Base-by-base conservation (phyloP, 2,888 invertebrate species). In the Erpobdella octoculata region DNA sequence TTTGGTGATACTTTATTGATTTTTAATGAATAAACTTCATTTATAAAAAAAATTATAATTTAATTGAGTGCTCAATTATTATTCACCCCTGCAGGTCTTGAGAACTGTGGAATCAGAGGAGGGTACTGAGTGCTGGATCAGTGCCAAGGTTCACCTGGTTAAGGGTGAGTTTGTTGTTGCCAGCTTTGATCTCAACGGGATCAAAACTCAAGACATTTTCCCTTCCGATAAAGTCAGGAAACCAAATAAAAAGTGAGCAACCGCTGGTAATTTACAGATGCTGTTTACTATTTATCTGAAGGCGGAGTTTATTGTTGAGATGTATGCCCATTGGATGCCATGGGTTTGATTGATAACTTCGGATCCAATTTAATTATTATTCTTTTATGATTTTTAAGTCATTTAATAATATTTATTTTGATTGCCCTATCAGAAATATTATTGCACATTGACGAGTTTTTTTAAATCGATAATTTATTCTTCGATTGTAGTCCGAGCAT, bases 121-220 rank as follows among this genome's bases (percentile, higher is more conserved):
- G 84, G 90, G 91, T 76, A 90, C 89, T 85, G 95, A 69, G 33
- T 53, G 94, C 76, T 96, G 95, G 95, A 93, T 93, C 92, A 91
- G 90, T 81, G 93, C 93, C 75, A 87, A 89, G 82, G 91, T 95
- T 83, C 93, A 93, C 89, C 92, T 94, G 91, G 90, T 92, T 83
- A 90, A 92, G 84, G 92, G 93, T 70, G 93, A 93, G 76, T 93
- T 95, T 85, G 89, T 90, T 82, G 95, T 94, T 77, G 90, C 95
- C 79, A 92, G 93, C 84, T 94, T 93, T 84, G 85, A 90, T 76
- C 92, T 92, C 79, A 91, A 91, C 88, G 93, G 93, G 81, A 89
- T 89, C 82, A 89, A 90, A 77, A 92, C 91, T 84, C 91, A 91
- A 79, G 95, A 95, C 87, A 95, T 96, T 82, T 91, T 95, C 81